Conservation (phyloP, 30 jellyfish, hydroid and myxozoan species). For the Aurelia aurita complex sp. Pacific region DNA sequence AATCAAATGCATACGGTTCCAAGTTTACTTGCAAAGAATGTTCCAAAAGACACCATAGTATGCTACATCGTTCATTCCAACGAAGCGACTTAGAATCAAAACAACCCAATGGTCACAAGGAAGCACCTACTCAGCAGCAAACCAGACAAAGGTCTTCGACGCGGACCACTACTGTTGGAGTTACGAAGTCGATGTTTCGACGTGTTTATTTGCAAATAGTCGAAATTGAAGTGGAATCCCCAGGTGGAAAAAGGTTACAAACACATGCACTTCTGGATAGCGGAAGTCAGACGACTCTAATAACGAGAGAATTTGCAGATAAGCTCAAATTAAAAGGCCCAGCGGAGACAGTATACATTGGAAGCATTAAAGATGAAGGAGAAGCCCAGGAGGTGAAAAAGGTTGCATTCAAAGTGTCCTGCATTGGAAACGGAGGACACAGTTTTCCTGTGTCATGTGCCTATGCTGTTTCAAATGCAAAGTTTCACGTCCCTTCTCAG, state of each 20-base stretch:
- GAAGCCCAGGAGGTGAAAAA: not conserved
- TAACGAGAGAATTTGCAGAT: not conserved
- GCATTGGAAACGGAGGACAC: not conserved
- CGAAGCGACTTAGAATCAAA: no score
- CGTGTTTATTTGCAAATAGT: not conserved
- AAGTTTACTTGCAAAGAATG: not conserved
- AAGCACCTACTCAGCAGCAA: not conserved
- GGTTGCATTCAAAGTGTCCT: not conserved
- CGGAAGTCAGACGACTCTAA: not conserved
- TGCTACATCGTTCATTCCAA: not conserved
- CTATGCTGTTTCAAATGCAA: not conserved
- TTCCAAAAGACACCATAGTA: not conserved
- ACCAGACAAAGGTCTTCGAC: not conserved
- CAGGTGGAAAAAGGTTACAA: not conserved
- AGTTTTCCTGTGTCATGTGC: not conserved
- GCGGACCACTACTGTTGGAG: not conserved
- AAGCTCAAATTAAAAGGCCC: not conserved
- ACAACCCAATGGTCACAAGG: not conserved
- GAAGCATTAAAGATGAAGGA: not conserved
- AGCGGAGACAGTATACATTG: not conserved
- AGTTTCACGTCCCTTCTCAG: not conserved
- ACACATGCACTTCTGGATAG: conserved; percentile 1
- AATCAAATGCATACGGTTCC: not conserved
- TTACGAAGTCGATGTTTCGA: not conserved
- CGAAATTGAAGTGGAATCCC: not conserved